Base-by-base conservation (phyloP, 2,888 invertebrate genomes). In the Urechis unicinctus region DNA sequence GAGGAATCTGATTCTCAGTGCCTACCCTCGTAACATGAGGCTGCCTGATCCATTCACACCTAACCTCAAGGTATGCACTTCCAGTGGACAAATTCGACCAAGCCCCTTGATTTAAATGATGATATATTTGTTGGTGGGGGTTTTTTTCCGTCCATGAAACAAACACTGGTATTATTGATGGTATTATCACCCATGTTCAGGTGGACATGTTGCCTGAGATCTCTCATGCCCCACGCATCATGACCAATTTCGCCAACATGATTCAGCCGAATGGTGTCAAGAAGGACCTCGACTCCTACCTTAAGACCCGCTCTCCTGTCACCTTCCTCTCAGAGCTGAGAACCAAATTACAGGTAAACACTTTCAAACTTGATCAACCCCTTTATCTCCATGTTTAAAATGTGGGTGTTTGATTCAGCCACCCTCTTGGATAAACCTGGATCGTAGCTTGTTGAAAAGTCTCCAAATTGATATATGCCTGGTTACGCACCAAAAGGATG, bases 41-140 rank as follows among this genome's bases (percentile, higher is more conserved):
- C 82, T 98, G 48, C 98, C 98, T 0, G 98, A 99, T 81, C 98
- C 98, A 0, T 97, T 98, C 80, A 96, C 96, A 31, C 94, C 95
- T 0, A 96, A 96, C 74, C 81, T 98, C 60, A 96, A 96, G 75
- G 72, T 75, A 48, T 93, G 94, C 72, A n/a, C n/a, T n/a, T n/a
- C n/a, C n/a, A n/a, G n/a, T n/a, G n/a, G n/a, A n/a, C n/a, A 85
- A 92, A 59, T 58, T 71, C 51, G 62, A 68, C 4, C 70, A 73
- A 21, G 9, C 5, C n/a, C 13, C 17, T 13, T 41, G 13, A 13
- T 22, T 41, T 41, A 9, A 41, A 41, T 13, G 9, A 41, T 9
- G 17, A 9, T 41, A 13, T 9, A 17, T 13, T 41, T 41, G 9
- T 41, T 9, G 9, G 41, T 41, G 9, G 17, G 41, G 41, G 9